phyloP scores from a whole-genome alignment of 2,888 invertebrate species.

The Drepanosiphum platanoidis region DNA sequence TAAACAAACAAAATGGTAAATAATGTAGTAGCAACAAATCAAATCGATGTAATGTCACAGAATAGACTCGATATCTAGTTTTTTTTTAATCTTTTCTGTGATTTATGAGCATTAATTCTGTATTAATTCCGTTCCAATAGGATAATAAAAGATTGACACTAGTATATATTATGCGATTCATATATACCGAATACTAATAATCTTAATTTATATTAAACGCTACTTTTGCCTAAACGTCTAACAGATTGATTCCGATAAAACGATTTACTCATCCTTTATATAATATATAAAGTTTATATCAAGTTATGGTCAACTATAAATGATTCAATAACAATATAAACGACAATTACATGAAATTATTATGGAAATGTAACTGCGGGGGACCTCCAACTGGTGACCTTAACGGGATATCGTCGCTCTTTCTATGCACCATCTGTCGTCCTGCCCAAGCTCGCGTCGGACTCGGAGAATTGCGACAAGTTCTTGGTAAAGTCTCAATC shows the following conservation, averaged over 20 bases:
- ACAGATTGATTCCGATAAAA: neutral
- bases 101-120: neutral
- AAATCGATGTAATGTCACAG: constrained; percentile 5
- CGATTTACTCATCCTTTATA: constrained; percentile 19
- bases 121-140: too few relatives aligned
- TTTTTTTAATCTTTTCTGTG: too few relatives aligned
- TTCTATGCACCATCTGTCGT: constrained; percentile 74
- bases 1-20: constrained; percentile 12
- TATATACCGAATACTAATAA: neutral
- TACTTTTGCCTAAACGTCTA: neutral
- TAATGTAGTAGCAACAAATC: constrained; percentile 31
- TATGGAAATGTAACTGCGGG: constrained; percentile 55
- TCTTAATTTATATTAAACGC: neutral
- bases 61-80: too few relatives aligned
- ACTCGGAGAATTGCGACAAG: constrained; percentile 68
- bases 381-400: constrained; percentile 39
- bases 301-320: constrained; percentile 5
- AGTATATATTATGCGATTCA: neutral
- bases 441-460: constrained; percentile 77
- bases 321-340: neutral
- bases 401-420: constrained; percentile 70
- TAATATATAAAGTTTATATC: too few relatives aligned
- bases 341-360: constrained; percentile 48
- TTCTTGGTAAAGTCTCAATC: constrained; percentile 60
- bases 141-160: neutral